phyloP scores from a whole-genome alignment of 2,797 vertebrate genomes.

The Falco cherrug region DNA sequence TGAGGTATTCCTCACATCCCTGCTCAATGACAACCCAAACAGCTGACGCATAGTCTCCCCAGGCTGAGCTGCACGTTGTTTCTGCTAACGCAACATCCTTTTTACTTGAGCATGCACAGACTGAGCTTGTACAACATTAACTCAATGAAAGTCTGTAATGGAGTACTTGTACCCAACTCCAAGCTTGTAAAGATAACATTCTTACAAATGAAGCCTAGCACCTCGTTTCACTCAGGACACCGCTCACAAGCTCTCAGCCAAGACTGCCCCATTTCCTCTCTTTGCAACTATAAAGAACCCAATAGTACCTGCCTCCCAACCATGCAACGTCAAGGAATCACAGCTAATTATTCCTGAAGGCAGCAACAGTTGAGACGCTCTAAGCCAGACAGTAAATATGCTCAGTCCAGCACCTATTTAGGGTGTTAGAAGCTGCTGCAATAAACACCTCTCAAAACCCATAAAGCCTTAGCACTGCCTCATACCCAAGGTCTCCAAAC shows the following conservation, averaged over 20 bases:
- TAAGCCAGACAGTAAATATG: neutral
- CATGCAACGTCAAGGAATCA: neutral
- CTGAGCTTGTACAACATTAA: neutral
- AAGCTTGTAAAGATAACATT: neutral
- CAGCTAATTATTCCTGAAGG: neutral
- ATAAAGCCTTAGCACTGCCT: neutral
- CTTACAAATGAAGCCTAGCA: neutral
- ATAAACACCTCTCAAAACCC: neutral
- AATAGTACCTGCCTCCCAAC: neutral
- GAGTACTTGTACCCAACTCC: neutral
- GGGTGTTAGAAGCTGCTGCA: neutral
- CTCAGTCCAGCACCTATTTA: neutral
- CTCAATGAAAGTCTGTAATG: neutral
- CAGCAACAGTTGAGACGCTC: neutral
- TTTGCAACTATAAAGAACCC: neutral
- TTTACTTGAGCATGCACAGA: neutral
- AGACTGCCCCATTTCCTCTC: neutral
- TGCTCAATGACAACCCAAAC: rapidly evolving
- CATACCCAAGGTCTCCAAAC: neutral
- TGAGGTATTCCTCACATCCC: neutral
- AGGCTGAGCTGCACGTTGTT: rapidly evolving
- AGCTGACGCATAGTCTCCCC: rapidly evolving
- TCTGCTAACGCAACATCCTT: neutral
- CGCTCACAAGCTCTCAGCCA: neutral
- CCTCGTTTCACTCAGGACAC: neutral